A percentile compares a stretch with the other conserved stretches of the same genome.
Conservation (phyloP, 2,888 invertebrate species). For the Aspidapion aeneum region DNA sequence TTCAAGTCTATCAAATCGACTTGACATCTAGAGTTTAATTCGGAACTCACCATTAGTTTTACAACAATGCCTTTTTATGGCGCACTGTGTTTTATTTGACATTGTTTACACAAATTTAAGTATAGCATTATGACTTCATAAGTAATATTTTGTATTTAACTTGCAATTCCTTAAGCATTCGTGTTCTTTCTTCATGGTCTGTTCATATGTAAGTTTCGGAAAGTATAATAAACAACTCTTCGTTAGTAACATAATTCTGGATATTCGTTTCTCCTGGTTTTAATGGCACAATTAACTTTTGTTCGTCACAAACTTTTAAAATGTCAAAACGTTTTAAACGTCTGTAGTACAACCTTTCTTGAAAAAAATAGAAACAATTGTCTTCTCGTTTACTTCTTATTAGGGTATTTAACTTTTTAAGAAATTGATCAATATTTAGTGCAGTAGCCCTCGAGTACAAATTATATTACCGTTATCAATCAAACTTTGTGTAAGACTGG, state of each 20-base stretch:
- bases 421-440: conserved; percentile 28
- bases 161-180: conserved; percentile 35
- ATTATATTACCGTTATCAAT: conserved; percentile 24
- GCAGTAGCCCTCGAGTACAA: conserved; percentile 28
- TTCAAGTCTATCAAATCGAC: background rate
- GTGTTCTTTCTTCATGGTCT: conserved; percentile 34
- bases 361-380: conserved; percentile 32
- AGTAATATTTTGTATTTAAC: conserved; percentile 35
- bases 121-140: conserved; percentile 32
- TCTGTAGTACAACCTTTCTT: conserved; percentile 31
- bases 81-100: conserved; percentile 21
- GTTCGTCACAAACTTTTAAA: conserved; percentile 29
- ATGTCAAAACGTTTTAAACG: conserved; percentile 31
- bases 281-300: conserved; percentile 31
- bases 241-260: conserved; percentile 31
- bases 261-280: conserved; percentile 30
- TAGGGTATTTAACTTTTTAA: conserved; percentile 29
- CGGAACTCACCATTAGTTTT: background rate
- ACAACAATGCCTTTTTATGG: background rate
- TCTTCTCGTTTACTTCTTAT: conserved; percentile 33
- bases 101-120: conserved; percentile 31
- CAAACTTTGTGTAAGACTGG: conserved; percentile 24
- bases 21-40: background rate
- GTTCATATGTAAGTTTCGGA: conserved; percentile 19
- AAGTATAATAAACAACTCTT: conserved; percentile 28